Evolutionary conservation across 2,113 vertebrate species (phyloP).

Genomic region (Dasypus novemcinctus): DNA sequence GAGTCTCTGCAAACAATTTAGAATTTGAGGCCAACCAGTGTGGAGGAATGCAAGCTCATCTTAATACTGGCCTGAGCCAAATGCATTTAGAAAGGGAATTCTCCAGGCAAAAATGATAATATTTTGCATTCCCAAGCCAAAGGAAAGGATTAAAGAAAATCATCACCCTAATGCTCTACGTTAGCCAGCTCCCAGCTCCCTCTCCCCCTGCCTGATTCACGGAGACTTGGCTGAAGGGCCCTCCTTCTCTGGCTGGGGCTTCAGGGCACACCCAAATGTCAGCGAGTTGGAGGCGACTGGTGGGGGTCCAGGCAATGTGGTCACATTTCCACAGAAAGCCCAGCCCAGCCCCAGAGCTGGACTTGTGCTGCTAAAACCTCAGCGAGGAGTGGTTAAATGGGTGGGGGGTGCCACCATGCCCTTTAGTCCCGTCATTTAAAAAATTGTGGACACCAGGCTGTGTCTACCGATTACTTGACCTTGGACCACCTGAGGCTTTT

Average conservation of each 20-base stretch:
- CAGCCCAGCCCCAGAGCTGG: background rate
- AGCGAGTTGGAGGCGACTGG: background rate
- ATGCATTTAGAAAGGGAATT: constrained; percentile 56
- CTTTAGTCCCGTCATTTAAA: background rate
- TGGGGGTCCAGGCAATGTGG: background rate
- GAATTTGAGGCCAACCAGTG: background rate
- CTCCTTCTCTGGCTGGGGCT: background rate
- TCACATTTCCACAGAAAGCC: constrained; percentile 35
- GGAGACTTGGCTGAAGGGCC: background rate
- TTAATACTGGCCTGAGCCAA: constrained; percentile 27
- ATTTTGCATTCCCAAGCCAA: constrained; percentile 49
- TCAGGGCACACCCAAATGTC: background rate
- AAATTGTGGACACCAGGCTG: background rate
- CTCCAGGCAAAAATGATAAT: constrained; percentile 63
- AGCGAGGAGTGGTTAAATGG: background rate
- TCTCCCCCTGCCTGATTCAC: background rate
- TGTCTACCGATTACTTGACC: too few relatives aligned
- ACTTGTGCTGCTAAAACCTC: background rate
- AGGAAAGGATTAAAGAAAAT: background rate
- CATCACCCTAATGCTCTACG: background rate
- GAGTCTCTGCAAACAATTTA: constrained; percentile 56
- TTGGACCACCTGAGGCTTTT: background rate
- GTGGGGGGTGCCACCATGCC: fast-evolving
- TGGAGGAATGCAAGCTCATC: constrained; percentile 59
- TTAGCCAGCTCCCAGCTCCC: background rate